Evolutionary conservation across 2,113 vertebrate species (phyloP).

Genomic region (Capricornis sumatraensis): DNA sequence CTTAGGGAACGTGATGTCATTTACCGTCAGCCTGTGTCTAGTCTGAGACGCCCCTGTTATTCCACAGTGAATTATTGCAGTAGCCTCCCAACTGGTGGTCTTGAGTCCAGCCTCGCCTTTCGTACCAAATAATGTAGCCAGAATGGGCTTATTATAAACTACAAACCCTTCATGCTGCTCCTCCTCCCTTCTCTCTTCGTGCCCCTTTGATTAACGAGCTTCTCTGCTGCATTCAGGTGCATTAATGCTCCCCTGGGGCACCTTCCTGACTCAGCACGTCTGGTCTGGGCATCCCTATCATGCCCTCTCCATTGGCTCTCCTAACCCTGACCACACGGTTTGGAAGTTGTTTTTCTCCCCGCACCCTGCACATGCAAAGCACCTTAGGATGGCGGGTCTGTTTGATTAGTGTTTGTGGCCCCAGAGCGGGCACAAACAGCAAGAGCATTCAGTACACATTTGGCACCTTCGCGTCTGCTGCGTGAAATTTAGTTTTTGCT

Average conservation of each 20-base stretch:
- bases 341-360: not conserved
- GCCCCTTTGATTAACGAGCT: not conserved
- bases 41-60: not conserved
- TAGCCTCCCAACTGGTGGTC: not conserved
- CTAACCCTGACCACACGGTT: too few species aligned
- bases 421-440: not conserved
- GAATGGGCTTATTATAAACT: not conserved
- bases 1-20: too few species aligned
- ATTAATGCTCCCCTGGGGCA: not conserved
- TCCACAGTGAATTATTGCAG: fast-evolving
- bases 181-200: not conserved
- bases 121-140: too few species aligned
- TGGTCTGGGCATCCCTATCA: not conserved
- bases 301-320: not conserved
- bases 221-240: not conserved
- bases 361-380: not conserved
- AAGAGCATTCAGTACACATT: not conserved
- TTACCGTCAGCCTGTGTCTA: not conserved
- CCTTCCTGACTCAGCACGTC: fast-evolving
- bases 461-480: not conserved
- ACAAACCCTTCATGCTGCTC: fast-evolving
- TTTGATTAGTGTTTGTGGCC: not conserved
- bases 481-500: not conserved
- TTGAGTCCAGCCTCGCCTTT: not conserved
- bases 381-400: not conserved